Evolutionary conservation across 1,140 invertebrate genomes (phyloP).

Genomic region (Nephila pilipes): DNA sequence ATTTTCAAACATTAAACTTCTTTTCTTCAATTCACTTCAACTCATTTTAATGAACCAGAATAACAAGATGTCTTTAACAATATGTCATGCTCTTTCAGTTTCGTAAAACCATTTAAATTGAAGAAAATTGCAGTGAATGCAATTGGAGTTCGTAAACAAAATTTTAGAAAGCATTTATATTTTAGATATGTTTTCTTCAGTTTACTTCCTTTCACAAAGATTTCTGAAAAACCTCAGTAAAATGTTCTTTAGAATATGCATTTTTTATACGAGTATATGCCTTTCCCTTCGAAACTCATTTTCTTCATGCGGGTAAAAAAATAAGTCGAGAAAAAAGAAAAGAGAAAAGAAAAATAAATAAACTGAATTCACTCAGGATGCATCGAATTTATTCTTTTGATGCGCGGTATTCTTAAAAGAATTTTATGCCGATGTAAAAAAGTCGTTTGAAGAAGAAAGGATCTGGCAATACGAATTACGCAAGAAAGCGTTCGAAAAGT

Average conservation of each 20-base stretch:
- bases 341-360: background rate
- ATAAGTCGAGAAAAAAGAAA: background rate
- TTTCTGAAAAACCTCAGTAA: background rate
- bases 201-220: too few species aligned
- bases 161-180: background rate
- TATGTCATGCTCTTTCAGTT: too few species aligned
- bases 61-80: too few species aligned
- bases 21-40: too few species aligned
- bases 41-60: too few species aligned
- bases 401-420: slow-evolving; percentile 3
- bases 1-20: too few species aligned
- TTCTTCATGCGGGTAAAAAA: background rate
- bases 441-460: background rate
- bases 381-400: slow-evolving; percentile 7
- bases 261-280: background rate
- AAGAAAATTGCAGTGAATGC: too few species aligned
- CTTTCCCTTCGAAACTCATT: background rate
- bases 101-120: too few species aligned
- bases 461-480: background rate
- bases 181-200: too few species aligned
- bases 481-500: background rate
- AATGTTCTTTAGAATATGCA: background rate
- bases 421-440: slow-evolving; percentile 9
- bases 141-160: too few species aligned
- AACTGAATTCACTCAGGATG: background rate